phyloP scores from a whole-genome alignment of 2,113 vertebrate genomes.

The Pelusios castaneus region DNA sequence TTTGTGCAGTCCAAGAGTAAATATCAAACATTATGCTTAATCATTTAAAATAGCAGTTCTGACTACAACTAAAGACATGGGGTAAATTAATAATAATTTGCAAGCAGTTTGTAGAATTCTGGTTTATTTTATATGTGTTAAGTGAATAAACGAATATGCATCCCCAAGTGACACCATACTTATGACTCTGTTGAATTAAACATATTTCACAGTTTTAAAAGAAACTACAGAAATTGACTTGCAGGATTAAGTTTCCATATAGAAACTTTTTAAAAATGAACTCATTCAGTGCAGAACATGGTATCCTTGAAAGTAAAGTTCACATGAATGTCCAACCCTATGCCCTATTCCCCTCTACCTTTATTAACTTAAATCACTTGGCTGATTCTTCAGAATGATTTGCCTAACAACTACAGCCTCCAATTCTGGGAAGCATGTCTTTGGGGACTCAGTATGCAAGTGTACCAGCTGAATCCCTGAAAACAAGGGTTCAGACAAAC shows the following conservation, averaged over 20 bases:
- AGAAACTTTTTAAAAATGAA: constrained; percentile 13
- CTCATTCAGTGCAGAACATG: background rate
- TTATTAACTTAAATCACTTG: background rate
- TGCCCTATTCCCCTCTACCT: background rate
- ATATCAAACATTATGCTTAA: constrained; percentile 66
- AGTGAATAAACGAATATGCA: background rate
- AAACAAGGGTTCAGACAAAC: constrained; percentile 10
- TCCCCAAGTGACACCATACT: background rate
- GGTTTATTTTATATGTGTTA: background rate
- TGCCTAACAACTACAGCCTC: background rate
- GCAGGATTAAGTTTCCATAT: background rate
- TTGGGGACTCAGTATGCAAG: background rate
- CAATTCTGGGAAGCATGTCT: background rate
- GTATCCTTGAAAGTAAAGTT: background rate
- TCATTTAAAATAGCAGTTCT: constrained; percentile 67
- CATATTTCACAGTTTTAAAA: background rate
- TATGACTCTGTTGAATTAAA: constrained; percentile 2
- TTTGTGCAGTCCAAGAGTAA: constrained; percentile 60
- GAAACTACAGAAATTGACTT: background rate
- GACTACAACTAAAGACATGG: constrained; percentile 43
- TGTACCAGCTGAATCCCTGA: background rate
- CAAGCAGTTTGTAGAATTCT: constrained; percentile 10
- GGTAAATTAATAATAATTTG: constrained; percentile 48
- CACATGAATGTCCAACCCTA: background rate
- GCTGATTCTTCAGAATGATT: background rate